phyloP scores from a whole-genome alignment of 1,140 invertebrate species.

The Diabrotica undecimpunctata region DNA sequence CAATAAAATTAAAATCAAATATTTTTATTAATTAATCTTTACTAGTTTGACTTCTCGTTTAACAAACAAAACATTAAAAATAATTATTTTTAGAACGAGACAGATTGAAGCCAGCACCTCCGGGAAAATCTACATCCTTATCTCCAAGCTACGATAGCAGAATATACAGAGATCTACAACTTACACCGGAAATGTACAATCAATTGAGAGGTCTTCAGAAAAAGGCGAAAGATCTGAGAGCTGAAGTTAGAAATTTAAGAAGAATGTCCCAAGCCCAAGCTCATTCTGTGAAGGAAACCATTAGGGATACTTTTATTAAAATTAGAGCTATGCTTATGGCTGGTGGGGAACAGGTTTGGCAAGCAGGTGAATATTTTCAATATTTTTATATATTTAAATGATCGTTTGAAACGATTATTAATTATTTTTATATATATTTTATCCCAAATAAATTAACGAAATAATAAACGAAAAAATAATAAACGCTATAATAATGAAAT shows the following conservation, averaged over 20 bases:
- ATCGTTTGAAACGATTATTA: too few species aligned
- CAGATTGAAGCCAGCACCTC: slow-evolving; percentile 73
- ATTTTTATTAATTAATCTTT: too few species aligned
- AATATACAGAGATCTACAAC: slow-evolving; percentile 59
- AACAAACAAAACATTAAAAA: too few species aligned
- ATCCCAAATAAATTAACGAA: too few species aligned
- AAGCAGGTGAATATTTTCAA: slow-evolving; percentile 37
- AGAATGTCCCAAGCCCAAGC: slow-evolving; percentile 88
- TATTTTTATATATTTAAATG: not conserved
- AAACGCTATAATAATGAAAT: too few species aligned
- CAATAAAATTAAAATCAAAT: too few species aligned
- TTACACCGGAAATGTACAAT: slow-evolving; percentile 83
- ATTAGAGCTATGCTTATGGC: slow-evolving; percentile 68
- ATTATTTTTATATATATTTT: too few species aligned
- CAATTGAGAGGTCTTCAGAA: slow-evolving; percentile 81
- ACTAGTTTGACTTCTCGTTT: too few species aligned
- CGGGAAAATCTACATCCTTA: slow-evolving; percentile 76
- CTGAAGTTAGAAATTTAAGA: slow-evolving; percentile 84
- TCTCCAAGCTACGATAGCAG: slow-evolving; percentile 62
- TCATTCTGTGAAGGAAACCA: slow-evolving; percentile 84
- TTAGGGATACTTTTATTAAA: slow-evolving; percentile 83
- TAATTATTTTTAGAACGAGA: slow-evolving; percentile 63
- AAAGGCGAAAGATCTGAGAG: slow-evolving; percentile 82
- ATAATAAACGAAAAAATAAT: too few species aligned
- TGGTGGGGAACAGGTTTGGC: slow-evolving; percentile 57